These are phyloP conservation scores for Mesochorus sp. DNA, from an alignment of 2,888 invertebrate species.

Conservation along the genomic window DNA sequence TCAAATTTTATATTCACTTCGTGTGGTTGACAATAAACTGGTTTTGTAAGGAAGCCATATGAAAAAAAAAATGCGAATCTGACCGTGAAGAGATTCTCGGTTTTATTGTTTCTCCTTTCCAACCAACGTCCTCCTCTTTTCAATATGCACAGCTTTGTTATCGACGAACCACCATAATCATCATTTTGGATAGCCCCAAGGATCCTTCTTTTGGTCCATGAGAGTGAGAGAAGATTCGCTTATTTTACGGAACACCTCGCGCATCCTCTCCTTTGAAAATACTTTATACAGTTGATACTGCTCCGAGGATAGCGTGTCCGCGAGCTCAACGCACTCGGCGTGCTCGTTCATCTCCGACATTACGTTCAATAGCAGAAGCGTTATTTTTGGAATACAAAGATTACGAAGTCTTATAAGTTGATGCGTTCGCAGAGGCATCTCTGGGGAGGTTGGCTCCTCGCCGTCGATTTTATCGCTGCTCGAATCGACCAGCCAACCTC, in stretches of 20 bases:
- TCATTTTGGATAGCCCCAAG: conserved; percentile 88
- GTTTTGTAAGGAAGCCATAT: conserved; percentile 77
- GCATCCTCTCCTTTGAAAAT: conserved; percentile 89
- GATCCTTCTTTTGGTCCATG: conserved; percentile 90
- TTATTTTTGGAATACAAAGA: conserved; percentile 92
- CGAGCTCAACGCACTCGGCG: conserved; percentile 89
- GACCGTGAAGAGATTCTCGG: conserved; percentile 9
- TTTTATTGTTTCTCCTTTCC: background rate
- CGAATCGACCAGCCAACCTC: conserved; percentile 94
- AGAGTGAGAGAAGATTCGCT: conserved; percentile 90
- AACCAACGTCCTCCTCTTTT: background rate
- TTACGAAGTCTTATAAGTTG: conserved; percentile 90
- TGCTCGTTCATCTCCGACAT: conserved; percentile 89
- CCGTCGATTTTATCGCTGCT: conserved; percentile 82
- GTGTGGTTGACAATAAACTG: conserved; percentile 80
- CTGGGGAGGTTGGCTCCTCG: conserved; percentile 81
- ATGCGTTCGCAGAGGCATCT: conserved; percentile 85
- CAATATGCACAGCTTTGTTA: background rate
- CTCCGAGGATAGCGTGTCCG: conserved; percentile 91
- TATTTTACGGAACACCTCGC: conserved; percentile 89
- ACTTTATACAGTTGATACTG: conserved; percentile 91
- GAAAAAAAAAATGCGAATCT: conserved; percentile 39
- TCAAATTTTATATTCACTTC: conserved; percentile 81
- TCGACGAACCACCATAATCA: conserved; percentile 63
- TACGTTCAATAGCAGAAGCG: conserved; percentile 90